Evolutionary conservation across 2,888 invertebrate species (phyloP).

Genomic region (Eutolmus rufibarbis): DNA sequence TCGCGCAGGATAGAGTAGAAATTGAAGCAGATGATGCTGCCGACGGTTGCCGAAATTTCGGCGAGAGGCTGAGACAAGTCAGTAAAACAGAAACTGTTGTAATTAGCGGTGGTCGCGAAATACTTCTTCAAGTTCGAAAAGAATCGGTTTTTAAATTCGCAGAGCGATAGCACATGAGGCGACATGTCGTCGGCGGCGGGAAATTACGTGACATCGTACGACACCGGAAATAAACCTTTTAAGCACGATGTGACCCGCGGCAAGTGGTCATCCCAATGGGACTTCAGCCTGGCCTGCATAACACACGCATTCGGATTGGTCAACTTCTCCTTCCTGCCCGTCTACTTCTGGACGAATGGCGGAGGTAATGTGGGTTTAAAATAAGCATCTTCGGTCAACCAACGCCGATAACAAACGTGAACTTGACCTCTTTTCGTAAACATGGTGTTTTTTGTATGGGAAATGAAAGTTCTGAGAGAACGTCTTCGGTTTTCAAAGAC

Average conservation of each 20-base stretch:
- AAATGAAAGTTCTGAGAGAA: not conserved
- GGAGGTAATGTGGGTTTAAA: constrained; percentile 52
- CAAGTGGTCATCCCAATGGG: constrained; percentile 76
- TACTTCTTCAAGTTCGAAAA: not conserved
- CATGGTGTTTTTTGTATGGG: not conserved
- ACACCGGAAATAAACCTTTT: constrained; percentile 58
- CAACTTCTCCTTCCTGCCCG: constrained; percentile 79
- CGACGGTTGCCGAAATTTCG: not conserved
- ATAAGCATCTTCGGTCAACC: not conserved
- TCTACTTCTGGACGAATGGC: constrained; percentile 54
- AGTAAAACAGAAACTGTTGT: constrained; percentile 30
- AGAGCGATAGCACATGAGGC: not conserved
- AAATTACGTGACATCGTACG: constrained; percentile 55
- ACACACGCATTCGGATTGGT: constrained; percentile 85
- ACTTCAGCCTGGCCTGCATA: constrained; percentile 81
- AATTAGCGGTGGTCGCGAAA: constrained; percentile 21
- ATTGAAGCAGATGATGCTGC: constrained; percentile 25
- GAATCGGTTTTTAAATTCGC: not conserved
- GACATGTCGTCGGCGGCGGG: constrained; percentile 47
- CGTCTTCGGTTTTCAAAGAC: not conserved
- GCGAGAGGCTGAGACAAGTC: not conserved
- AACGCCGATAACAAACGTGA: not conserved
- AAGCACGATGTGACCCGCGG: constrained; percentile 64
- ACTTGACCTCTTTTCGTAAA: not conserved
- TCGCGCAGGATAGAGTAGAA: constrained; percentile 5